Percentiles rank a stretch among this genome's conserved stretches.
Conservation (phyloP, 2,797 vertebrate species). For the Falco rusticolus region DNA sequence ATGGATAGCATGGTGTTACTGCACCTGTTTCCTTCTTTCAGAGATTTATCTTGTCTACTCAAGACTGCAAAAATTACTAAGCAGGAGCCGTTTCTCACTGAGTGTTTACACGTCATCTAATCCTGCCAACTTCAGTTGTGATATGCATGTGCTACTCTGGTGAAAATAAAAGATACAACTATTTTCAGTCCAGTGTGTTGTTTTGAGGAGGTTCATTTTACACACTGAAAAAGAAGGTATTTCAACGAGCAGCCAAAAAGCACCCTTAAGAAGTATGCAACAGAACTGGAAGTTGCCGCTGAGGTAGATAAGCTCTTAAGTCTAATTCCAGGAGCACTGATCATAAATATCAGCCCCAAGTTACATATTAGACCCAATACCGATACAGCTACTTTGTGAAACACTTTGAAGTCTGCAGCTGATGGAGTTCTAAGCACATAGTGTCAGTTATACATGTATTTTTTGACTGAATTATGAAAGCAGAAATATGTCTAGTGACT, state of each 20-base stretch:
- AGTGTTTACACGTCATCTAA: constrained; percentile 34
- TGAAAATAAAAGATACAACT: constrained; percentile 39
- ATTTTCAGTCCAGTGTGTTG: constrained; percentile 40
- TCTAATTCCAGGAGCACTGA: background rate
- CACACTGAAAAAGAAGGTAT: background rate
- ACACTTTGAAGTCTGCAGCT: background rate
- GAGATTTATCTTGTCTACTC: constrained; percentile 20
- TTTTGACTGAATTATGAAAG: background rate
- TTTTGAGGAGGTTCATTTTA: constrained; percentile 39
- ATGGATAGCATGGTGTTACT: background rate
- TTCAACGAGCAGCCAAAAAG: constrained; percentile 8
- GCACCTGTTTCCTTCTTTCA: constrained; percentile 11
- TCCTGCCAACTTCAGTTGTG: constrained; percentile 30
- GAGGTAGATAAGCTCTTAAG: background rate
- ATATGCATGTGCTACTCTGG: constrained; percentile 1
- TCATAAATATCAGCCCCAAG: background rate
- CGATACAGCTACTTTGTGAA: background rate
- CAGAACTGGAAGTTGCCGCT: background rate
- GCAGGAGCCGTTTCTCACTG: constrained; percentile 24
- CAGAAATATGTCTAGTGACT: background rate
- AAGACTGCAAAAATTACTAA: constrained; percentile 38
- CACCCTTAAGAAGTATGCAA: background rate
- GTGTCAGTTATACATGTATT: background rate
- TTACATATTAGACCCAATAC: background rate
- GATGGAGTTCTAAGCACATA: background rate